Percentiles rank a stretch among this genome's conserved stretches.
Evolutionary conservation across 1,140 invertebrate genomes (phyloP).

Genomic region (Sinonovacula constricta): DNA sequence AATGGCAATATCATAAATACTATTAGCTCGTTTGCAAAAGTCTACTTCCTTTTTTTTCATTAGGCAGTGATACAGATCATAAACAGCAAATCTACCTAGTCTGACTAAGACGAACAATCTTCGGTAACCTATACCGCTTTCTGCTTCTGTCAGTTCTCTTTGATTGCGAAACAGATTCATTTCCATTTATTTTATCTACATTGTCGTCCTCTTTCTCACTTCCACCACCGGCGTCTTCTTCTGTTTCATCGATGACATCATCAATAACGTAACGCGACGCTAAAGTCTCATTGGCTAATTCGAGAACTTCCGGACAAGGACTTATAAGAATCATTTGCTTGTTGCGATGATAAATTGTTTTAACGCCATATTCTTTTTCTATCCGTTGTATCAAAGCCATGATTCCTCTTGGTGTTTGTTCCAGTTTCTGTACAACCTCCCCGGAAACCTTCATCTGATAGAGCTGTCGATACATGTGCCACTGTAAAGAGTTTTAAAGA

Average conservation of each 20-base stretch:
- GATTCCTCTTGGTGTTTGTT: slow-evolving; percentile 25
- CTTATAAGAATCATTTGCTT: slow-evolving; percentile 38
- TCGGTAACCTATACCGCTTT: too few relatives aligned
- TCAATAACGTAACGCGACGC: slow-evolving; percentile 16
- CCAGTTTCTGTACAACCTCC: slow-evolving; percentile 31
- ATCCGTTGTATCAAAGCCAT: slow-evolving; percentile 33
- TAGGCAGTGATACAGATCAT: too few relatives aligned
- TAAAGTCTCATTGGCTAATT: slow-evolving; percentile 35
- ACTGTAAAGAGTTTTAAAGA: slow-evolving; percentile 28
- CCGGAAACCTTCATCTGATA: slow-evolving; percentile 39
- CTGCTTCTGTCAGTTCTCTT: too few relatives aligned
- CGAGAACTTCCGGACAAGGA: slow-evolving; percentile 27
- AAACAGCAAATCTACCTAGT: too few relatives aligned
- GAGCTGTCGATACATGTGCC: slow-evolving; percentile 34
- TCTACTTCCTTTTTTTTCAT: too few relatives aligned
- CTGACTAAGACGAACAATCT: too few relatives aligned
- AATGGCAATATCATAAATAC: too few relatives aligned
- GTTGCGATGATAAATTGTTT: slow-evolving; percentile 19
- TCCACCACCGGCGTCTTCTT: neutral
- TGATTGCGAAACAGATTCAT: too few relatives aligned
- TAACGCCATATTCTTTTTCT: slow-evolving; percentile 36
- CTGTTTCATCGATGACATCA: neutral
- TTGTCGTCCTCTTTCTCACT: too few relatives aligned
- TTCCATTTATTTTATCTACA: too few relatives aligned
- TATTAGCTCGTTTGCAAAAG: too few relatives aligned